Conservation (phyloP, 2,113 vertebrate species). For the Tupaia tana region DNA sequence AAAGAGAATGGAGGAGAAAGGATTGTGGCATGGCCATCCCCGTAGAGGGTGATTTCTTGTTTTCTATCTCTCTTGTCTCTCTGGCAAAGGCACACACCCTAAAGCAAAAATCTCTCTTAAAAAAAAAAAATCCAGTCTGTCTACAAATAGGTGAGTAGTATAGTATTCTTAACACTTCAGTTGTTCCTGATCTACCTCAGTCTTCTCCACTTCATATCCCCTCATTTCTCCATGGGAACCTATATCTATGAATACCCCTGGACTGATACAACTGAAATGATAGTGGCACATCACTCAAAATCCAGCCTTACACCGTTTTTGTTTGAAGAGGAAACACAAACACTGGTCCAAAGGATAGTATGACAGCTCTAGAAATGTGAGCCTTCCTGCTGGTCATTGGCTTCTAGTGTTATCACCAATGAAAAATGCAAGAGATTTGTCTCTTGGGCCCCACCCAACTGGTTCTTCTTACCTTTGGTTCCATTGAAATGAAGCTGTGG, state of each 20-base stretch:
- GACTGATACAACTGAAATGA: not conserved
- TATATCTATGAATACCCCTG: not conserved
- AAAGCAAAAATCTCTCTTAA: too few species aligned
- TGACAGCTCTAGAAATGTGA: conserved; percentile 81
- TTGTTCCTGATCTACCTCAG: not conserved
- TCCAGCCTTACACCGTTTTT: conserved; percentile 48
- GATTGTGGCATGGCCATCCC: too few species aligned
- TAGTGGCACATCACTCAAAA: conserved; percentile 40
- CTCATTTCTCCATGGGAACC: not conserved
- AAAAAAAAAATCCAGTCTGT: too few species aligned
- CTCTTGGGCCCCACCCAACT: conserved; percentile 75
- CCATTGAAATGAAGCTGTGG: conserved; percentile 99
- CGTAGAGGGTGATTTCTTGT: too few species aligned
- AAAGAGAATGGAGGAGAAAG: too few species aligned
- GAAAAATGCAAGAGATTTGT: conserved; percentile 89
- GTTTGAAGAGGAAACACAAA: conserved; percentile 73
- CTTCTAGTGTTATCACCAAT: conserved; percentile 84
- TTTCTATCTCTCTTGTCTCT: too few species aligned
- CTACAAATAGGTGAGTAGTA: not conserved
- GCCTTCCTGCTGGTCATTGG: conserved; percentile 70
- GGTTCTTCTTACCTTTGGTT: conserved; percentile 96
- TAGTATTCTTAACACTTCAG: not conserved
- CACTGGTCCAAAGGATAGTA: conserved; percentile 68
- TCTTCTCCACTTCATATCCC: not conserved
- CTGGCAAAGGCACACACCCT: too few species aligned